Conservation (phyloP, 2,888 invertebrate genomes). For the Petrophora chlorosata region DNA sequence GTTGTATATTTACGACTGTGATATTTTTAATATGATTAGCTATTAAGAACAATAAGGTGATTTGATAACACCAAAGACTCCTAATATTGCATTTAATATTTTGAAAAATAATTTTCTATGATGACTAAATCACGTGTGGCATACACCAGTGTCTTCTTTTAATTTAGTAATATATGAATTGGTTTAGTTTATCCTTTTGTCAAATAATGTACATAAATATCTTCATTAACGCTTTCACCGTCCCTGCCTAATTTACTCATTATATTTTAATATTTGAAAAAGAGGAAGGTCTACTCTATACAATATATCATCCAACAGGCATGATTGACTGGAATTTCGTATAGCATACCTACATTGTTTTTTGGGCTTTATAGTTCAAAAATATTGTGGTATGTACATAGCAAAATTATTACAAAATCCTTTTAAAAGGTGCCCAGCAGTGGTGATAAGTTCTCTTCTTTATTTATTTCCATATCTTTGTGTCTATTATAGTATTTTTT, state of each 20-base stretch:
- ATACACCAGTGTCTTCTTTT: conserved; percentile 13
- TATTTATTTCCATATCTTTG: too few relatives aligned
- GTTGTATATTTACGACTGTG: conserved; percentile 56
- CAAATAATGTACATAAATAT: background rate
- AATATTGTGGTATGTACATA: too few relatives aligned
- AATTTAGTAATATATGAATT: background rate
- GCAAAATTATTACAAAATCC: too few relatives aligned
- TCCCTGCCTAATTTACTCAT: background rate
- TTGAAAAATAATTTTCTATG: conserved; percentile 17
- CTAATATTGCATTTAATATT: conserved; percentile 35
- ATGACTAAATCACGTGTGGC: conserved; percentile 17
- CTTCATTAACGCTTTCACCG: background rate
- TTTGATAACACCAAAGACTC: conserved; percentile 44
- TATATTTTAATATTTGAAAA: too few relatives aligned
- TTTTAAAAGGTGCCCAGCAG: too few relatives aligned
- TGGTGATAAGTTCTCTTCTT: too few relatives aligned
- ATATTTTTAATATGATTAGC: conserved; percentile 52
- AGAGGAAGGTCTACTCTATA: too few relatives aligned
- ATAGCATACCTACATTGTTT: too few relatives aligned
- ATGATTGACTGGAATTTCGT: too few relatives aligned
- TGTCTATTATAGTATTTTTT: too few relatives aligned
- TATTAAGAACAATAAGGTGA: conserved; percentile 35
- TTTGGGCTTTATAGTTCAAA: too few relatives aligned
- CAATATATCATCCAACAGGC: too few relatives aligned
- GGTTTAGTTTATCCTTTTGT: background rate